Conservation (phyloP, 1,140 invertebrate genomes). For the Caenorhabditis briggsae region DNA sequence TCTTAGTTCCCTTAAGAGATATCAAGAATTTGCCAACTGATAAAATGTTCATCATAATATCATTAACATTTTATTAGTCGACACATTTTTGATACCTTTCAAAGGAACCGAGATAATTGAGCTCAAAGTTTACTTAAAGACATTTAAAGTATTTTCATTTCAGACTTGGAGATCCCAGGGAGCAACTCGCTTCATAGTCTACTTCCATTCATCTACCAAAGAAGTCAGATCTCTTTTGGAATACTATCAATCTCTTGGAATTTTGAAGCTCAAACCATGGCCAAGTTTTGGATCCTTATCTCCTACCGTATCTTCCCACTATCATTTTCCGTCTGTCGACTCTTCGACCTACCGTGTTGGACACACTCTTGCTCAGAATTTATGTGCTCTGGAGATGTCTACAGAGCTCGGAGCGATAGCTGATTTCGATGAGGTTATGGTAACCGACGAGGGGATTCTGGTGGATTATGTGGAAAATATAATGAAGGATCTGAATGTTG, state of each 20-base stretch:
- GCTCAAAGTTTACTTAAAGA: no score
- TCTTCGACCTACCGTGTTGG: slow-evolving; percentile 25
- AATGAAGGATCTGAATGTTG: not conserved
- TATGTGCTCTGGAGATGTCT: slow-evolving; percentile 4
- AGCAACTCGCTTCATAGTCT: slow-evolving; percentile 11
- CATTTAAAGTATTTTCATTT: not conserved
- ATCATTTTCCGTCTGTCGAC: not conserved
- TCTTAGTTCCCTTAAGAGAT: no score
- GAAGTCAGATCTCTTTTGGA: slow-evolving; percentile 3
- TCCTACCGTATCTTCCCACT: not conserved
- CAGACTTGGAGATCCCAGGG: slow-evolving; percentile 43
- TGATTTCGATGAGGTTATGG: slow-evolving; percentile 38
- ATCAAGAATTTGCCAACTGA: no score
- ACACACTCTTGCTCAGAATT: slow-evolving; percentile 31
- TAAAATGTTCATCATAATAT: no score
- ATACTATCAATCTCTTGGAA: not conserved
- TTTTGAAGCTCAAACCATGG: not conserved
- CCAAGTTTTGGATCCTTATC: slow-evolving; percentile 7
- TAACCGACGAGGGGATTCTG: not conserved
- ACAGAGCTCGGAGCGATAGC: slow-evolving; percentile 23
- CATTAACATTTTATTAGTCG: no score
- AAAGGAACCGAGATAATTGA: no score
- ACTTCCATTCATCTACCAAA: slow-evolving; percentile 13
- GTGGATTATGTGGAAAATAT: slow-evolving; percentile 12
- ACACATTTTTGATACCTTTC: no score